Evolutionary conservation across 64 coral and sea anemone genomes (phyloP).

Genomic region (Stichodactyla mertensii): DNA sequence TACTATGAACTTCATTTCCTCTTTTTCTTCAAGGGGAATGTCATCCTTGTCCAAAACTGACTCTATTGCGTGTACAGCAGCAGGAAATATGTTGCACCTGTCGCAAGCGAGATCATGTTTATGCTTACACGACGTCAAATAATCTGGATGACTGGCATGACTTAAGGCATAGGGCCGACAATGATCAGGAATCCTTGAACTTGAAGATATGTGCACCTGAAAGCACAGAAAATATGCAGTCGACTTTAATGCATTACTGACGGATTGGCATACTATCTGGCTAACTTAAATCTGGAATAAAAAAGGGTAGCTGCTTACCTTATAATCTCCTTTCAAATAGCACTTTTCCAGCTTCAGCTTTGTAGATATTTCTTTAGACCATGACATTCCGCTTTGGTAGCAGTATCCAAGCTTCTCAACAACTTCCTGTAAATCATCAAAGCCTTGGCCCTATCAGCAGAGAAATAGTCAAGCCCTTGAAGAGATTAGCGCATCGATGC

Average conservation of each 20-base stretch:
- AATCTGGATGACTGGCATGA: not conserved
- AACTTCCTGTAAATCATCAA: constrained; percentile 10
- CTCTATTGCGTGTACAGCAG: constrained; percentile 4
- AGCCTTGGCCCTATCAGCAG: no score
- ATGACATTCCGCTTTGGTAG: constrained; percentile 4
- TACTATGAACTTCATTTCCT: constrained; percentile 33
- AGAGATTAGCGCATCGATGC: no score
- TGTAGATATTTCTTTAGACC: constrained; percentile 6
- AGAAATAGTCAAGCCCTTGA: no score
- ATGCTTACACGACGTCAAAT: no score
- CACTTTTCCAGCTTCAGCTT: constrained; percentile 38
- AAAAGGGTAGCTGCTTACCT: not conserved
- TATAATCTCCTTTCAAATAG: constrained; percentile 31
- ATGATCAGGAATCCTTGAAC: constrained; percentile 26
- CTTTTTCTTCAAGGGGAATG: constrained; percentile 32
- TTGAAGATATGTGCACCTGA: constrained; percentile 26
- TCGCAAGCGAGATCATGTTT: no score
- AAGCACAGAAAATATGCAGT: not conserved
- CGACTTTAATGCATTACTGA: not conserved
- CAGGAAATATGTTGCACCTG: no score
- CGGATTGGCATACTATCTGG: not conserved
- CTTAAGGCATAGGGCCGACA: constrained; percentile 33
- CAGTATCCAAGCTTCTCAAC: constrained; percentile 18
- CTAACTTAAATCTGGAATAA: not conserved
- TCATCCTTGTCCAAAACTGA: not conserved